Conservation (phyloP, 2,888 invertebrate genomes). For the Lasioglossum vierecki region DNA sequence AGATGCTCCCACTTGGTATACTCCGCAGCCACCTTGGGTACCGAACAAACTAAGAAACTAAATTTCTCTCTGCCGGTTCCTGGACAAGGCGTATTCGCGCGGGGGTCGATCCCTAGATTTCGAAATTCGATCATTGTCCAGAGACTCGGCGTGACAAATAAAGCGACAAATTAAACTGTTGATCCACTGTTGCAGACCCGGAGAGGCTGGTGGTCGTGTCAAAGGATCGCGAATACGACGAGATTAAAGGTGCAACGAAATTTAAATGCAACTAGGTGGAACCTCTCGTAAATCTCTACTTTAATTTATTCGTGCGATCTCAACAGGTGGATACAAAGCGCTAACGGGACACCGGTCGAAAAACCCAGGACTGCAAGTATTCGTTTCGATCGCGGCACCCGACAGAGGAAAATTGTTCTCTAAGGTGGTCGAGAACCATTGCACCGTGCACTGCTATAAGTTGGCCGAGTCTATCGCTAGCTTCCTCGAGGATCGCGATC, state of each 20-base stretch:
- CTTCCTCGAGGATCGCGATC: constrained; percentile 88
- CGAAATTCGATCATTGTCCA: not conserved
- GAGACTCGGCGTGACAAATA: not conserved
- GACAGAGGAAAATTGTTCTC: constrained; percentile 38
- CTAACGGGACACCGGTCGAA: constrained; percentile 88
- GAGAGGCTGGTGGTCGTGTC: constrained; percentile 87
- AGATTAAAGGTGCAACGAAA: constrained; percentile 86
- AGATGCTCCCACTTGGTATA: constrained; percentile 91
- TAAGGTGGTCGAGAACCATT: constrained; percentile 30
- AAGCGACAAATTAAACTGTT: not conserved
- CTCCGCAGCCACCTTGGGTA: constrained; percentile 88
- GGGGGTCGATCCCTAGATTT: not conserved
- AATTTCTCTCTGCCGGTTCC: not conserved
- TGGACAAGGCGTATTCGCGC: not conserved
- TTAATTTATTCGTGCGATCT: constrained; percentile 44
- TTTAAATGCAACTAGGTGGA: not conserved
- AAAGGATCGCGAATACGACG: constrained; percentile 89
- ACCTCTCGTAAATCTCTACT: not conserved
- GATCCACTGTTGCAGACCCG: constrained; percentile 84
- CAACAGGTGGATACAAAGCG: constrained; percentile 89
- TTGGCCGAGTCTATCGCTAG: constrained; percentile 88
- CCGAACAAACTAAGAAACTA: not conserved
- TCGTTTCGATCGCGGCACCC: constrained; percentile 87
- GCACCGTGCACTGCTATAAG: constrained; percentile 81
- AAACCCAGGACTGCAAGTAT: constrained; percentile 88